Conservation (phyloP, 2,888 invertebrate species). For the Germaria angustata region DNA sequence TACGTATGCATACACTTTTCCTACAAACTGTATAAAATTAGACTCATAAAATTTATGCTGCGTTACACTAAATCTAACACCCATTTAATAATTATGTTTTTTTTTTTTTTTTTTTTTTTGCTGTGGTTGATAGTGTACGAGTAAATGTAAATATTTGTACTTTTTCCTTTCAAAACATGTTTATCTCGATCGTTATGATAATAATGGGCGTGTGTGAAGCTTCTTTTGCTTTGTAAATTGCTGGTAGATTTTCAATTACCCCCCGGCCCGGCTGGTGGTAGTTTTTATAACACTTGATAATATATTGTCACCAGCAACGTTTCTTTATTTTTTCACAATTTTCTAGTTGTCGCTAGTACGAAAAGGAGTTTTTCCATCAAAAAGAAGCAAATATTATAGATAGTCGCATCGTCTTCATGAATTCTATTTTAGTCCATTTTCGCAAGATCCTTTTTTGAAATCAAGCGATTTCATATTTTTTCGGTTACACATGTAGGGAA, state of each 20-base stretch:
- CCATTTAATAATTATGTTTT: conserved; percentile 33
- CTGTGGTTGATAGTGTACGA: conserved; percentile 18
- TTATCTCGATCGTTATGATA: background rate
- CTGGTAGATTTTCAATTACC: conserved; percentile 1
- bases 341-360: conserved; percentile 1
- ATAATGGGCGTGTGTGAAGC: conserved; percentile 1
- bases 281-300: conserved; percentile 3
- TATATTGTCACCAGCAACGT: conserved; percentile 49
- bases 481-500: background rate
- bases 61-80: conserved; percentile 57
- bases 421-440: conserved; percentile 3
- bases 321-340: conserved; percentile 11
- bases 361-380: conserved; percentile 43
- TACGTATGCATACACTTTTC: background rate
- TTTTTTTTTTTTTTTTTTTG: too few relatives aligned
- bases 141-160: conserved; percentile 12
- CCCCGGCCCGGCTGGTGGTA: conserved; percentile 26
- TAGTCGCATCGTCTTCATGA: background rate
- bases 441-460: conserved; percentile 23
- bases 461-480: background rate
- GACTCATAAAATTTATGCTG: conserved; percentile 42
- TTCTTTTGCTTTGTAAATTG: background rate
- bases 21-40: background rate
- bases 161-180: conserved; percentile 37
- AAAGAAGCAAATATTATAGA: background rate